These are phyloP conservation scores for Centrocercus urophasianus DNA, from an alignment of 2,113 vertebrate genomes.

Conservation along the genomic window DNA sequence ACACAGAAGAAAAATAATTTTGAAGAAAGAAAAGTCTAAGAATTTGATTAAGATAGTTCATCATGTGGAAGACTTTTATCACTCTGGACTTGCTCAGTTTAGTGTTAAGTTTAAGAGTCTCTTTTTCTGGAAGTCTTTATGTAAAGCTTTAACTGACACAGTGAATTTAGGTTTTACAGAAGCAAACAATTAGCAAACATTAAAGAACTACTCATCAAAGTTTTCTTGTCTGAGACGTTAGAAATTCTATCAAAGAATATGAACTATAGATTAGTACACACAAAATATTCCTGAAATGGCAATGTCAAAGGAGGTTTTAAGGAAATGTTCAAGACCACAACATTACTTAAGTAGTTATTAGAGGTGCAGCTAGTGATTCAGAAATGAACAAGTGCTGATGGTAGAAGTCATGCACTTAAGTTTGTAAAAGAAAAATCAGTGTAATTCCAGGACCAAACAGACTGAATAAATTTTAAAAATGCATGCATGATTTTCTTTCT, in stretches of 20 bases:
- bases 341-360: background rate
- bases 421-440: background rate
- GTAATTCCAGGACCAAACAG: background rate
- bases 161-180: background rate
- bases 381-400: background rate
- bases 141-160: background rate
- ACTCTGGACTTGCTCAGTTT: background rate
- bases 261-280: background rate
- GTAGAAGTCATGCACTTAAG: background rate
- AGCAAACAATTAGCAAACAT: background rate
- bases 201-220: background rate
- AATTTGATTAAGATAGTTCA: background rate
- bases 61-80: background rate
- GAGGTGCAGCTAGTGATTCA: background rate
- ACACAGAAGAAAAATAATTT: background rate
- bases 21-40: background rate
- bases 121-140: background rate
- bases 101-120: background rate
- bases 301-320: background rate
- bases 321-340: background rate
- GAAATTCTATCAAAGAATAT: background rate
- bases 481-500: background rate
- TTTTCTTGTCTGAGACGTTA: background rate
- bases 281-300: background rate
- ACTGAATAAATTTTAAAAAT: background rate